Percentiles rank a stretch among this genome's conserved stretches.
Evolutionary conservation across 2,888 invertebrate species (phyloP).

Genomic region (Orchestes rusci): DNA sequence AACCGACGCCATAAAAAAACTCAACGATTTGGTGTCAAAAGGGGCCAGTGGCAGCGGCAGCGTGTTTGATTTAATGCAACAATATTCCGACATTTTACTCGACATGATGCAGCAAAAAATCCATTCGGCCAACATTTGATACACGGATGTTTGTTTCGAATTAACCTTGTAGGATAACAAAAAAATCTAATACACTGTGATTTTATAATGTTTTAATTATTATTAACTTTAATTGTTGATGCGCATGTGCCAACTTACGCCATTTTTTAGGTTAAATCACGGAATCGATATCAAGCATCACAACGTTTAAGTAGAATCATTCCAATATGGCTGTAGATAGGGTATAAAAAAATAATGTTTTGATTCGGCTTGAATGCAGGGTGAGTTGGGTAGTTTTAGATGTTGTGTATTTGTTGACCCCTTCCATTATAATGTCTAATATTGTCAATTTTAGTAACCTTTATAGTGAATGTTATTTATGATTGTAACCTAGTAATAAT

Average conservation of each 20-base stretch:
- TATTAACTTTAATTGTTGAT: constrained; percentile 9
- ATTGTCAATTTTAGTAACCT: background rate
- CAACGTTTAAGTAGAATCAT: too few species aligned
- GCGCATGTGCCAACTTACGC: too few species aligned
- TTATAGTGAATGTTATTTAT: constrained; percentile 14
- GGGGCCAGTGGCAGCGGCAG: constrained; percentile 44
- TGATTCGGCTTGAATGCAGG: constrained; percentile 1
- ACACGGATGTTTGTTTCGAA: constrained; percentile 21
- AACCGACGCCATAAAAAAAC: constrained; percentile 47
- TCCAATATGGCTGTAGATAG: too few species aligned
- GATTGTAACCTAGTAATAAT: constrained; percentile 34
- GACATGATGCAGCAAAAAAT: constrained; percentile 57
- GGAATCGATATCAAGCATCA: too few species aligned
- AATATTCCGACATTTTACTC: constrained; percentile 54
- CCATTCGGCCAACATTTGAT: constrained; percentile 38
- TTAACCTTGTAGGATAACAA: constrained; percentile 7
- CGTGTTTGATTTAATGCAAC: constrained; percentile 54
- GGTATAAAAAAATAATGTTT: too few species aligned
- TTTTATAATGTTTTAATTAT: constrained; percentile 16
- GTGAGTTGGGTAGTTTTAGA: background rate
- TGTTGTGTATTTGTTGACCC: constrained; percentile 2
- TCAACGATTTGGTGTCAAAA: constrained; percentile 43
- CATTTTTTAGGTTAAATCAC: too few species aligned
- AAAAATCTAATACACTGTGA: constrained; percentile 22
- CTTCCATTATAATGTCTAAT: constrained; percentile 1